Conservation (phyloP, 2,888 invertebrate species). For the Antheraea assamensis region DNA sequence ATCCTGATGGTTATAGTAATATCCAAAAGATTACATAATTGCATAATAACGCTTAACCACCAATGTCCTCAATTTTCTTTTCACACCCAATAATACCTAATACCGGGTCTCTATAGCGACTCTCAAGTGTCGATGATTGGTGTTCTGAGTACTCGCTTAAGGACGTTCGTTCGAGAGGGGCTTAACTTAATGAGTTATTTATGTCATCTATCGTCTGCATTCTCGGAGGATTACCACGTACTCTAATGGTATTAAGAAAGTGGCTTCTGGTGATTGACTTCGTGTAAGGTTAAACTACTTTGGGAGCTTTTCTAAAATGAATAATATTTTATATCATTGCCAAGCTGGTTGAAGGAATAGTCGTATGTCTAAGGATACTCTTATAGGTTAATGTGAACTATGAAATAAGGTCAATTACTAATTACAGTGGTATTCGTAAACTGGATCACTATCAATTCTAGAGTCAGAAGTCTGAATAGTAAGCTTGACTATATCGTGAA, state of each 20-base stretch:
- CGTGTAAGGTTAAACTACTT: not conserved
- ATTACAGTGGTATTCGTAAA: not conserved
- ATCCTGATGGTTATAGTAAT: not conserved
- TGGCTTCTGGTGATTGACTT: constrained; percentile 3
- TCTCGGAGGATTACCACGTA: constrained; percentile 14
- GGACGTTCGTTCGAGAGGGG: constrained; percentile 2
- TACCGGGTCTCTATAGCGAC: not conserved
- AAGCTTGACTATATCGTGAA: not conserved
- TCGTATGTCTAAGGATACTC: not conserved
- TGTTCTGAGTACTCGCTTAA: constrained; percentile 6
- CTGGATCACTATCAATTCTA: not conserved
- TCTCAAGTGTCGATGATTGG: constrained; percentile 15
- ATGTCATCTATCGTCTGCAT: constrained; percentile 7
- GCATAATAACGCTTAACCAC: not conserved
- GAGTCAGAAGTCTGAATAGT: not conserved
- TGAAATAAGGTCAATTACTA: not conserved
- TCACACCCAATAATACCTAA: not conserved
- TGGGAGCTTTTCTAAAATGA: not conserved
- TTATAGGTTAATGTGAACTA: not conserved
- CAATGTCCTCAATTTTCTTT: not conserved
- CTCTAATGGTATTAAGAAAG: constrained; percentile 10
- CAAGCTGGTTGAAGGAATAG: not conserved
- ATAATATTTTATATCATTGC: not conserved
- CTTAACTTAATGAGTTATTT: constrained; percentile 8
- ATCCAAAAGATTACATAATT: not conserved